Evolutionary conservation across 2,888 invertebrate genomes (phyloP).

Genomic region (Patella caerulea): DNA sequence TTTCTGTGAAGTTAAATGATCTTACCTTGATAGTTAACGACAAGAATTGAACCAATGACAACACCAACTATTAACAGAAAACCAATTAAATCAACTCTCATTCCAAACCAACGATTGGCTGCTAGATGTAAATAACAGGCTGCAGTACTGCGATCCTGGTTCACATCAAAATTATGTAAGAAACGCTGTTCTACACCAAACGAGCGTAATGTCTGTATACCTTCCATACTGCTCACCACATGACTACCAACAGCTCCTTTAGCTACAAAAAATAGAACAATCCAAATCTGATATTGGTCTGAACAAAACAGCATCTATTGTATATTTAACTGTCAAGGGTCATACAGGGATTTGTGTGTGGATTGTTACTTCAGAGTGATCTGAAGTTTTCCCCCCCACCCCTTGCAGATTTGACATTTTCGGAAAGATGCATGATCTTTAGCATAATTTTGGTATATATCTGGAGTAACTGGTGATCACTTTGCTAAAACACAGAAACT

Average conservation of each 20-base stretch:
- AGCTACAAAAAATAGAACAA: constrained; percentile 34
- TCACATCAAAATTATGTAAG: constrained; percentile 52
- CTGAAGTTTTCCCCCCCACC: too few species aligned
- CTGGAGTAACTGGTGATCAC: too few species aligned
- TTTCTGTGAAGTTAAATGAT: not conserved
- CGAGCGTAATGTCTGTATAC: constrained; percentile 49
- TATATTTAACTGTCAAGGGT: too few species aligned
- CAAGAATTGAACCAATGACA: constrained; percentile 38
- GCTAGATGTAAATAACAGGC: constrained; percentile 53
- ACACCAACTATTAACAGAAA: constrained; percentile 41
- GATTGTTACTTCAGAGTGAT: too few species aligned
- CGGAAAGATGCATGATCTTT: too few species aligned
- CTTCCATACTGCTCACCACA: constrained; percentile 53
- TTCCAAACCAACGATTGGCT: constrained; percentile 53
- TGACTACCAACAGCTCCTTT: constrained; percentile 52
- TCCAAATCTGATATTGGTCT: not conserved
- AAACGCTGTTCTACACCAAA: constrained; percentile 50
- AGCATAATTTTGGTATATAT: too few species aligned
- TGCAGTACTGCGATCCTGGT: constrained; percentile 71
- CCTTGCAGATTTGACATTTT: too few species aligned
- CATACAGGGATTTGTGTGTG: too few species aligned
- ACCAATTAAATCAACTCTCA: constrained; percentile 51
- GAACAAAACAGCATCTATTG: too few species aligned
- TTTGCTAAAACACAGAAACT: too few species aligned
- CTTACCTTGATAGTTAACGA: constrained; percentile 43